phyloP scores from a whole-genome alignment of 2,113 vertebrate genomes.

The Larimichthys polyactis region DNA sequence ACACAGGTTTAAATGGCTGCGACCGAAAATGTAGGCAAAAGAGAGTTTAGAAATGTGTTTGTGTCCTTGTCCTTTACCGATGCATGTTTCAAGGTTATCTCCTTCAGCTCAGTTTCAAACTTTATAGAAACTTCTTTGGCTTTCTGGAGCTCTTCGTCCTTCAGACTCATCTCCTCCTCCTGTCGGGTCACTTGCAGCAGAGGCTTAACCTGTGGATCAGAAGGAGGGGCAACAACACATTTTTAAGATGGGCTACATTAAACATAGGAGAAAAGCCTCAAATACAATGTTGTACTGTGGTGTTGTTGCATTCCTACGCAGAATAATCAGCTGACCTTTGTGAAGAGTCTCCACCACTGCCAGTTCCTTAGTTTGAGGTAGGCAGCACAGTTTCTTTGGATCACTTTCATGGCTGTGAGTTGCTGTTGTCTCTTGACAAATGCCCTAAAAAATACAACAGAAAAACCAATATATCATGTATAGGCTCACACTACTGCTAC shows the following conservation, averaged over 20 bases:
- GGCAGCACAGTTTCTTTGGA: conserved; percentile 98
- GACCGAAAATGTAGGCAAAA: background rate
- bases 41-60: background rate
- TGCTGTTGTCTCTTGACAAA: conserved; percentile 96
- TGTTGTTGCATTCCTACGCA: rapidly evolving
- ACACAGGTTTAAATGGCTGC: background rate
- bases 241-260: background rate
- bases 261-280: background rate
- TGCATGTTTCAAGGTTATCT: conserved; percentile 89
- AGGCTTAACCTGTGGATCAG: conserved; percentile 91
- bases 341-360: conserved; percentile 99
- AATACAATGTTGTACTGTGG: background rate
- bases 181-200: conserved; percentile 96
- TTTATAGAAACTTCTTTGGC: conserved; percentile 89
- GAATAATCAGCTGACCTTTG: conserved; percentile 87
- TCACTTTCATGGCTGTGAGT: conserved; percentile 96
- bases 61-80: conserved; percentile 81
- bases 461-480: background rate
- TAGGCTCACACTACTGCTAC: background rate
- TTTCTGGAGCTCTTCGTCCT: conserved; percentile 91
- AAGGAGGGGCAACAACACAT: background rate
- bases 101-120: conserved; percentile 90
- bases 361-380: conserved; percentile 98
- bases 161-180: conserved; percentile 96
- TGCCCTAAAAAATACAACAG: conserved; percentile 83